Base-by-base conservation (phyloP, 1,140 invertebrate species). In the Scaptomyza montana region DNA sequence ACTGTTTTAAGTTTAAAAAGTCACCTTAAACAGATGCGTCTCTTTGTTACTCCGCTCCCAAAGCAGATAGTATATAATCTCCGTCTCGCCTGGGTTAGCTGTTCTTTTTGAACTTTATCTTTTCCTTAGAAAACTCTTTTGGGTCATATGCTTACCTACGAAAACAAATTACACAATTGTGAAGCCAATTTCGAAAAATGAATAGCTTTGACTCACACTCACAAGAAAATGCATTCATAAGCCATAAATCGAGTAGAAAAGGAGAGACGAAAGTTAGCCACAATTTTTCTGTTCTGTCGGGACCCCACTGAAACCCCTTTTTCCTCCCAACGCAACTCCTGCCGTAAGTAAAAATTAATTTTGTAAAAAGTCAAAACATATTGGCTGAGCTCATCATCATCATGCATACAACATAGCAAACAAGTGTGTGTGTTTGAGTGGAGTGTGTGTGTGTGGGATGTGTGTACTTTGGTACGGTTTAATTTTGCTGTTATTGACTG, bases 401-500 rank as follows among this genome's bases (percentile, higher is more conserved):
- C 69, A 67, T 72, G 64, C 49, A 67, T 56, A 39, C 49, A 12
- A 74, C 41, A 45, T 36, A 53, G 39, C 55, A 69, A 46, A 61
- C 12, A n/a, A 41, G 45, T 60, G 61, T 43, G 51, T 28, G 25
- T n/a, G 36, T n/a, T n/a, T n/a, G n/a, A n/a, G n/a, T n/a, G 25
- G 50, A 4, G 13, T 46, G 71, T 46, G 7, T 53, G 56, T 61
- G 54, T 54, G 45, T 57, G 55, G 30, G 68, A 21, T 63, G 62
- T 81, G 76, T 79, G 73, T 85, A 78, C 80, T 85, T 67, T 77
- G 53, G 65, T 86, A 67, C 61, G 81, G 81, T 85, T 85, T 85
- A 85, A 85, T 85, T 85, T 85, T 86, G 78, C 74, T 86, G 82
- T 86, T 86, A 86, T 86, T 86, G 81, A 86, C 78, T 65, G 81